Base-by-base conservation (phyloP, 1,140 invertebrate species). In the Druon quercuslanigerum region DNA sequence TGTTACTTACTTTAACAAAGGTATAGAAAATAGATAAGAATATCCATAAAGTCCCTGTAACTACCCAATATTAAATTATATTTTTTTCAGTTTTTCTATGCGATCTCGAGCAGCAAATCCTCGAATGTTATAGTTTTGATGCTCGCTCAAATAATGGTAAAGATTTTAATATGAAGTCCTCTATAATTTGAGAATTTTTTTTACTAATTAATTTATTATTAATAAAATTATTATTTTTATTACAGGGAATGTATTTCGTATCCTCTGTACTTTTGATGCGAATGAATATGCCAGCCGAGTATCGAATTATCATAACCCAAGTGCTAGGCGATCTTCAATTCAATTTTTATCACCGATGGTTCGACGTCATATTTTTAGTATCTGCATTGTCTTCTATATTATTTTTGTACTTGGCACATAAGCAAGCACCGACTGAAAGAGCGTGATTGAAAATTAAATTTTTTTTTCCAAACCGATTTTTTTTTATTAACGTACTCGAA, bases 311-410 rank as follows among this genome's bases (percentile, higher is more conserved):
- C 78, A 99, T 99, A 76, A 99, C 98, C 0, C 96, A 99, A 93
- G 98, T 99, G 0, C 91, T 99, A 0, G 99, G 99, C 9, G 98
- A 99, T 89, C 91, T 99, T 74, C 98, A 99, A 90, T 99, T 99
- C 86, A 99, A 98, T 89, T 99, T 99, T 93, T 99, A 99, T 90
- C 99, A 99, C 92, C 94, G 99, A 71, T 99, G 99, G 99, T 99
- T 99, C 92, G 99, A 99, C 92, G 98, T 99, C 0, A 99, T 99
- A 90, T 99, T 99, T 91, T 93, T 99, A 71, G 96, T 99, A 46
- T 99, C 97, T 85, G 99, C 99, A 1, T 90, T 99, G 56, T 97
- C 97, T 20, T 99, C 97, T 79, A 99, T 99, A 87, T 95, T 96
- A 78, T 99, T 99, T 85, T 92, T 99, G 33, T 99, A 99, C 92